Percentiles rank a stretch among this genome's conserved stretches.
Conservation (phyloP, 2,888 invertebrate genomes). For the Ichneumoninae sp. region DNA sequence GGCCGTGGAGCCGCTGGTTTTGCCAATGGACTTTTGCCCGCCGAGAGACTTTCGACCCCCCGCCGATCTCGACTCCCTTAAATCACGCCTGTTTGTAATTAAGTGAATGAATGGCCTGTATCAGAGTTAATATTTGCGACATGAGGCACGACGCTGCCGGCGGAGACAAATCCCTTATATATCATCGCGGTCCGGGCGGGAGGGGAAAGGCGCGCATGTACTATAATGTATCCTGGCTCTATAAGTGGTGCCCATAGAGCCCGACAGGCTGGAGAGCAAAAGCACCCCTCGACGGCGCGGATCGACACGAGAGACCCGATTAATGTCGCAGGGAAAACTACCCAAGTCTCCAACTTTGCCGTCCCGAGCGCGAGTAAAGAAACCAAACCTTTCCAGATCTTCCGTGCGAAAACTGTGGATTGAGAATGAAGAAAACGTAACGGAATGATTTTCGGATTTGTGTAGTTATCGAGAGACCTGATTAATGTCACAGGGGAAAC, state of each 20-base stretch:
- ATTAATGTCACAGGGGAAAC: too few species aligned
- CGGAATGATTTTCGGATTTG: too few species aligned
- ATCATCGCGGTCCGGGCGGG: conserved; percentile 76
- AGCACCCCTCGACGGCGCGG: conserved; percentile 11
- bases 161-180: conserved; percentile 84
- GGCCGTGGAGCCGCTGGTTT: not conserved
- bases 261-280: conserved; percentile 26
- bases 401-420: too few species aligned
- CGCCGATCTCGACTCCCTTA: conserved; percentile 81
- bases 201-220: conserved; percentile 8
- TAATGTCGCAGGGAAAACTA: conserved; percentile 28
- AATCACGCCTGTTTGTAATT: conserved; percentile 85
- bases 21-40: conserved; percentile 37
- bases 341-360: not conserved
- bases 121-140: conserved; percentile 85
- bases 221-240: conserved; percentile 47
- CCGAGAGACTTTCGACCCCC: conserved; percentile 78
- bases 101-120: conserved; percentile 85
- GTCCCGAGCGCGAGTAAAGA: too few species aligned
- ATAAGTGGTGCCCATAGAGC: conserved; percentile 48
- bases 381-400: too few species aligned
- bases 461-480: too few species aligned
- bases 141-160: conserved; percentile 83
- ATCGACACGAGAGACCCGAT: conserved; percentile 54
- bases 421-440: too few species aligned